Conservation (phyloP, 2,888 invertebrate genomes). For the Pyralis farinalis region DNA sequence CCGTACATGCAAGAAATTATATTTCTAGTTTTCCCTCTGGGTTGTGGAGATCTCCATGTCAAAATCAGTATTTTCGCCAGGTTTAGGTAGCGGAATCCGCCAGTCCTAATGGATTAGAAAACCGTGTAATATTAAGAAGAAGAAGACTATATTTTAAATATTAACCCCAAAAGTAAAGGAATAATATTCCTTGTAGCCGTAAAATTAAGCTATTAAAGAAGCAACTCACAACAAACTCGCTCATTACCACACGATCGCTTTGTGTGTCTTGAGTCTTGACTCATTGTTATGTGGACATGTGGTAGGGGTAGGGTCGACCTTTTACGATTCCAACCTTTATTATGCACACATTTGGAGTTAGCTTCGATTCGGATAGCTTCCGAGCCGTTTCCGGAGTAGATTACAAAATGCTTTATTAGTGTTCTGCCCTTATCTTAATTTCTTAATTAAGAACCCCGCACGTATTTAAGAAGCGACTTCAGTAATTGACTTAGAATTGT, state of each 20-base stretch:
- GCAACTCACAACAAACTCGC: background rate
- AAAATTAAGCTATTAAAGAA: background rate
- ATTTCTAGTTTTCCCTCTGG: no score
- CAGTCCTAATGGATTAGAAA: no score
- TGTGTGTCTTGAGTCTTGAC: no score
- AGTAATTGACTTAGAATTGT: slow-evolving; percentile 29
- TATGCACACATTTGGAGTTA: slow-evolving; percentile 55
- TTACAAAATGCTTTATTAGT: slow-evolving; percentile 65
- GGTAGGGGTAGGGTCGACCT: slow-evolving; percentile 37
- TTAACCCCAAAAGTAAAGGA: no score
- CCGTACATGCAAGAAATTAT: no score
- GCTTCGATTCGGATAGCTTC: slow-evolving; percentile 60
- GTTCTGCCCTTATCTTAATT: slow-evolving; percentile 66
- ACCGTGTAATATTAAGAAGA: no score
- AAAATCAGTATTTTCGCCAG: no score
- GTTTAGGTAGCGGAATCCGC: no score
- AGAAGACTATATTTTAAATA: no score
- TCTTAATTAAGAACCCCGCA: slow-evolving; percentile 62
- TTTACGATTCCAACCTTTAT: slow-evolving; percentile 46
- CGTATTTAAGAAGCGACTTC: slow-evolving; percentile 39
- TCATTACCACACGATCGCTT: slow-evolving; percentile 9
- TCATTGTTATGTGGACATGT: slow-evolving; percentile 13
- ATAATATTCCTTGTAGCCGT: no score
- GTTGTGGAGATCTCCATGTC: no score
- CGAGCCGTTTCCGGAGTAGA: slow-evolving; percentile 67